A percentile compares a stretch with the other conserved stretches of the same genome.
phyloP scores from a whole-genome alignment of 1,140 invertebrate genomes.

The Protaetia brevitarsis region DNA sequence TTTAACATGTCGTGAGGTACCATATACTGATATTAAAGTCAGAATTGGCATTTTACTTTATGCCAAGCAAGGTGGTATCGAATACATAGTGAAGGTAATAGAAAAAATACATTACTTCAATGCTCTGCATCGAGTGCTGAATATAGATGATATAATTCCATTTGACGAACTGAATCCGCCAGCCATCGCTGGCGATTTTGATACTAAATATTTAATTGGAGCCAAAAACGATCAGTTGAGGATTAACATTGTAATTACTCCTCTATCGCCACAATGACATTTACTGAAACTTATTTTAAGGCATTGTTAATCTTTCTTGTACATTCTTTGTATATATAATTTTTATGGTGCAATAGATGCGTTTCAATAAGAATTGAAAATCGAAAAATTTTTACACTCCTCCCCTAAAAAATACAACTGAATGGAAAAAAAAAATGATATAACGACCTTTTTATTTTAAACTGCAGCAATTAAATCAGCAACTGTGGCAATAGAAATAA shows the following conservation, averaged over 20 bases:
- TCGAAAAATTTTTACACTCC: too few species aligned
- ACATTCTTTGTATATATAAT: slow-evolving; percentile 6
- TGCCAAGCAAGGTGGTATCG: slow-evolving; percentile 73
- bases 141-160: slow-evolving; percentile 77
- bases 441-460: background rate
- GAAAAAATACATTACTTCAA: slow-evolving; percentile 66
- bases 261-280: slow-evolving; percentile 23
- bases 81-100: slow-evolving; percentile 68
- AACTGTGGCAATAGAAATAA: too few species aligned
- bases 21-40: slow-evolving; percentile 37
- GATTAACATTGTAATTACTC: slow-evolving; percentile 46
- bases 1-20: slow-evolving; percentile 41
- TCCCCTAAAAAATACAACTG: too few species aligned
- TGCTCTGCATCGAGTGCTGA: slow-evolving; percentile 62
- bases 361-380: background rate
- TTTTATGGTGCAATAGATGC: background rate
- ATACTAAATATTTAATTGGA: slow-evolving; percentile 39
- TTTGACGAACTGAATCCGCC: slow-evolving; percentile 72
- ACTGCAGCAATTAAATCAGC: too few species aligned
- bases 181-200: slow-evolving; percentile 24
- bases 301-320: background rate
- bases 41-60: slow-evolving; percentile 74
- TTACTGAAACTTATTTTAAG: background rate
- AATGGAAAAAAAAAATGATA: too few species aligned
- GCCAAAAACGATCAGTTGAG: slow-evolving; percentile 41